Evolutionary conservation across 2,113 vertebrate species (phyloP), one percentile per base, ranked within the genome.

Genomic region (Petromus typicus): DNA sequence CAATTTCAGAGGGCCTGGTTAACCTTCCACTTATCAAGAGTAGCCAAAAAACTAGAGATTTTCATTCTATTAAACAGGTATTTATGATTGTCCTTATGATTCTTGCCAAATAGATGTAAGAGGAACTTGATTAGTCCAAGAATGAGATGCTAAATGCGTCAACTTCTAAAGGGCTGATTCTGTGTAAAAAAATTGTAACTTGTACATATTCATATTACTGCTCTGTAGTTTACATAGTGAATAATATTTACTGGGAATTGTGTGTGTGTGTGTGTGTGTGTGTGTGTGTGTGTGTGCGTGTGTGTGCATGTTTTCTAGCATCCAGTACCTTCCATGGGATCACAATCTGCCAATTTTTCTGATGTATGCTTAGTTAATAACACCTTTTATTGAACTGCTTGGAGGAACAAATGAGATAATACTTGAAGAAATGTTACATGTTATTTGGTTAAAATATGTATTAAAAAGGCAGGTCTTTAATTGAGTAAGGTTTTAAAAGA

Each of bases 41-140:
- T 95, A 96, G 90, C 59, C 93, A 94, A 89, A 93, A 93, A 45
- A 88, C 95, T 73, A 82, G 90, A 93, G 79, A 95, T 89, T 98
- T 98, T 95, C 83, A 95, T 96, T 96, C 94, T 94, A 85, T 97
- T 97, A 97, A 97, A 96, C 98, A 97, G 96, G 93, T 97, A 95
- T 97, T 97, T 79, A 66, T 90, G 95, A 96, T 94, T 97, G n/a
- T 92, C 93, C 20, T 97, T 95, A 95, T 76, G 82, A 86, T 97
- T 98, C 94, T 93, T 93, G 91, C 73, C 97, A 97, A 97, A 79
- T 94, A 94, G 95, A 76, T 32, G 0, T 0, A 57, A 81, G 78
- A 93, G 96, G 27, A 93, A 7, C 56, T n/a, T 43, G n/a, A 12
- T 14, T 34, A 40, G 43, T 25, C 2, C 69, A 37, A 86, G 25